Evolutionary conservation across 2,113 vertebrate genomes (phyloP).

Genomic region (Pachycephala philippinensis): DNA sequence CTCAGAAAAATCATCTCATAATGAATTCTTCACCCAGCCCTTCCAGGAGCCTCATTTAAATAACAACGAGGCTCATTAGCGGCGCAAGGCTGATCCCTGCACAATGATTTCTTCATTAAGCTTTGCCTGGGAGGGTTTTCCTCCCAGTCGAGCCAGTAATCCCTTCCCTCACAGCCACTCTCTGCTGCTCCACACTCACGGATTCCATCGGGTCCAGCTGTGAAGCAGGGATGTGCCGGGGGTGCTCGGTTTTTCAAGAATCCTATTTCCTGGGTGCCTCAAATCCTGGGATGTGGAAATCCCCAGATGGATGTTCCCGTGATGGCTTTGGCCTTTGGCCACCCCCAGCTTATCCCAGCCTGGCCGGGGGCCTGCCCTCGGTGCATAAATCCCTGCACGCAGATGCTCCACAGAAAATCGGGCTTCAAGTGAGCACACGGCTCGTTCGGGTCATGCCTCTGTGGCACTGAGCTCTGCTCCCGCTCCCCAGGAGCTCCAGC

Average conservation of each 20-base stretch:
- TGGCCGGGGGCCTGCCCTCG: rapidly evolving
- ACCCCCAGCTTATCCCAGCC: neutral
- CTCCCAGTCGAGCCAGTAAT: neutral
- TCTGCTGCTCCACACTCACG: neutral
- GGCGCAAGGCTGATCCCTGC: neutral
- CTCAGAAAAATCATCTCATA: neutral
- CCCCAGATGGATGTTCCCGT: neutral
- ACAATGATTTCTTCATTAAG: neutral
- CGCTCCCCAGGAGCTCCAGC: neutral
- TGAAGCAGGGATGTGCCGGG: rapidly evolving
- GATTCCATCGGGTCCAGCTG: rapidly evolving
- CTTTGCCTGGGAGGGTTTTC: neutral
- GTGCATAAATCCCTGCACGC: neutral
- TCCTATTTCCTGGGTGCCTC: neutral
- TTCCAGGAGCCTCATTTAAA: neutral
- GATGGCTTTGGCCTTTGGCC: neutral
- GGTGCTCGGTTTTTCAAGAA: neutral
- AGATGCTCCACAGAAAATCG: neutral
- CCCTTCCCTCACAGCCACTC: neutral
- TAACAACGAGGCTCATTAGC: slow-evolving; percentile 4
- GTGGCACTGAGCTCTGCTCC: rapidly evolving
- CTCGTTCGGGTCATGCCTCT: rapidly evolving
- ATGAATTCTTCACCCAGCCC: neutral
- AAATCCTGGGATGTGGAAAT: neutral
- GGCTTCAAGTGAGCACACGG: rapidly evolving